A percentile compares a stretch with the other conserved stretches of the same genome.
These are phyloP conservation scores for Irena cyanogastra DNA, from an alignment of 2,113 vertebrate genomes.

Conservation along the genomic window DNA sequence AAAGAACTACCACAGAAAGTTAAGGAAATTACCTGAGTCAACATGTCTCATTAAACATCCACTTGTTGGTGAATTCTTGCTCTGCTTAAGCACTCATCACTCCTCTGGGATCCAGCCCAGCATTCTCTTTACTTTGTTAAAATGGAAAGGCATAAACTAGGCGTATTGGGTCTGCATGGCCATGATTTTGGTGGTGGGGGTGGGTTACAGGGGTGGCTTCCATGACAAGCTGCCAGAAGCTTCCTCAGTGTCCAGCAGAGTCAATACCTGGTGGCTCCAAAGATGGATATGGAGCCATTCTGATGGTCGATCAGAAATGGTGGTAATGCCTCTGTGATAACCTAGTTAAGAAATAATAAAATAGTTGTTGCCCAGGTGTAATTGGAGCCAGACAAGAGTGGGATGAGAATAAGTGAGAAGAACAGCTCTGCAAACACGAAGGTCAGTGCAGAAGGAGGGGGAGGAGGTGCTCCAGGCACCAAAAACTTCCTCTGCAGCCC, in stretches of 20 bases:
- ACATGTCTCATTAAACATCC: not conserved
- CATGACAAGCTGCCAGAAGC: not conserved
- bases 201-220: not conserved
- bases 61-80: not conserved
- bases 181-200: not conserved
- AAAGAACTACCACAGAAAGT: not conserved
- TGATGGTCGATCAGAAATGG: not conserved
- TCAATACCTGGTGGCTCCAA: not conserved
- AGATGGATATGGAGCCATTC: not conserved
- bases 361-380: not conserved
- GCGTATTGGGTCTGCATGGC: not conserved
- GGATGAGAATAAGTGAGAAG: not conserved
- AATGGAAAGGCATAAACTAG: not conserved
- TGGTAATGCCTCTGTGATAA: not conserved
- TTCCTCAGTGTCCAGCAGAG: not conserved
- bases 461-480: not conserved
- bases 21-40: not conserved
- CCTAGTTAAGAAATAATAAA: not conserved
- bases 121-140: not conserved
- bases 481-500: not conserved
- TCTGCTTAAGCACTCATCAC: not conserved
- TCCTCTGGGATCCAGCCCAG: not conserved
- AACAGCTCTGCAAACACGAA: not conserved
- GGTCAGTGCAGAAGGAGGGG: not conserved
- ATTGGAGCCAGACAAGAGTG: rapidly evolving